Conservation (phyloP, 1,140 invertebrate genomes). For the Sitodiplosis mosellana region DNA sequence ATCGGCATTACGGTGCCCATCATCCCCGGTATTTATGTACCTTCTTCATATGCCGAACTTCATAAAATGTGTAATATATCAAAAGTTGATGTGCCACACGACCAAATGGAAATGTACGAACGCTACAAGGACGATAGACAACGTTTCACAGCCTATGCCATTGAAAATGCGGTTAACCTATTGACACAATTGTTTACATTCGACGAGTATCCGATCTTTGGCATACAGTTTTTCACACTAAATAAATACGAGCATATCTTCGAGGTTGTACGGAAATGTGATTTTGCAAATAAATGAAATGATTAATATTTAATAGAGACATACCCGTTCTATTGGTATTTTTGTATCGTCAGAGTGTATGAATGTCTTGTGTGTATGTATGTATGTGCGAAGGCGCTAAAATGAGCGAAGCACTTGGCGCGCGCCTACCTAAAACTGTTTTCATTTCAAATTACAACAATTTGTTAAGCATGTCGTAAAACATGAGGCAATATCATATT, state of each 20-base stretch:
- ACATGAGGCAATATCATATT: no score
- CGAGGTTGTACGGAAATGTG: neutral
- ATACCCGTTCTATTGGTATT: no score
- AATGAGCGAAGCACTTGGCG: no score
- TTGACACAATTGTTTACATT: neutral
- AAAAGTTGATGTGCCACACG: neutral
- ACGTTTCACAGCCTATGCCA: neutral
- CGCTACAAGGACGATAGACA: neutral
- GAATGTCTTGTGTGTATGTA: no score
- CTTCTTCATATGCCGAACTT: constrained; percentile 3
- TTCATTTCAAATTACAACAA: no score
- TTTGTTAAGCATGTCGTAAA: no score
- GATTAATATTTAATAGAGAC: no score
- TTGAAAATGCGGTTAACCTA: neutral
- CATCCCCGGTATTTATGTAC: constrained; percentile 6
- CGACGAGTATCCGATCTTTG: neutral
- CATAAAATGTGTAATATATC: constrained; percentile 1
- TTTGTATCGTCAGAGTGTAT: no score
- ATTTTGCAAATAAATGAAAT: neutral
- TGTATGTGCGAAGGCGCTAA: no score
- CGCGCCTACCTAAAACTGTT: no score
- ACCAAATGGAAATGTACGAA: neutral
- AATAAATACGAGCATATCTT: neutral
- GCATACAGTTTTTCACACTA: neutral
- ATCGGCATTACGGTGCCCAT: constrained; percentile 1